Base-by-base conservation (phyloP, 2,113 vertebrate species). In the Galbula dea region DNA sequence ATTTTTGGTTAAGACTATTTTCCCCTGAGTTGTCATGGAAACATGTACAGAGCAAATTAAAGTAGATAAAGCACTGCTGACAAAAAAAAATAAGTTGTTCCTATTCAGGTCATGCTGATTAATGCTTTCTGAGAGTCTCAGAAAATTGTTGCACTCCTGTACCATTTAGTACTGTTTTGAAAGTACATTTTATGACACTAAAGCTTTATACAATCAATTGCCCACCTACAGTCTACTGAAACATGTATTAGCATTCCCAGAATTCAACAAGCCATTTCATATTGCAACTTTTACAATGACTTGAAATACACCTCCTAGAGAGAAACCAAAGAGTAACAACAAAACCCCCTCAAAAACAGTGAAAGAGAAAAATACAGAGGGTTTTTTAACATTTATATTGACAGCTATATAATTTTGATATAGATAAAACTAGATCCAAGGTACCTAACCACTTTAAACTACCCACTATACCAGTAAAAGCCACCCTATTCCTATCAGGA, bases 11-110 rank as follows among this genome's bases (percentile, higher is more conserved):
- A 87, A 76, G 59, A 90, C 49, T 92, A 61, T 90, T 96, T 91
- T 95, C 86, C 39, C 13, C 17, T 83, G 48, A 43, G 89, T 95
- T 95, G 85, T 83, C 95, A 95, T 91, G 74, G 96, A 90, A 95
- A 95, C 86, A 55, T 9, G 24, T 63, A 69, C 72, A 91, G 66
- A 83, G 14, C 32, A 93, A 91, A 84, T 83, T 84, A 91, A 92
- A 90, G 69, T 36, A 89, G 55, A 88, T 58, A 85, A 95, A 95
- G 54, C 32, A 75, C 16, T 74, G 54, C 69, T 93, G 72, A 73
- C 41, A 92, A 89, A 82, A 89, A 82, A 85, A 58, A 83, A 41
- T 11, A 91, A 93, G n/a, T 72, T 90, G 17, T 43, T 80, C 34
- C 20, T 80, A 51, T 77, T 90, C 23, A 76, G 76, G 39, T 55